Base-by-base conservation (phyloP, 1,140 invertebrate species). In the Cotesia typhae region DNA sequence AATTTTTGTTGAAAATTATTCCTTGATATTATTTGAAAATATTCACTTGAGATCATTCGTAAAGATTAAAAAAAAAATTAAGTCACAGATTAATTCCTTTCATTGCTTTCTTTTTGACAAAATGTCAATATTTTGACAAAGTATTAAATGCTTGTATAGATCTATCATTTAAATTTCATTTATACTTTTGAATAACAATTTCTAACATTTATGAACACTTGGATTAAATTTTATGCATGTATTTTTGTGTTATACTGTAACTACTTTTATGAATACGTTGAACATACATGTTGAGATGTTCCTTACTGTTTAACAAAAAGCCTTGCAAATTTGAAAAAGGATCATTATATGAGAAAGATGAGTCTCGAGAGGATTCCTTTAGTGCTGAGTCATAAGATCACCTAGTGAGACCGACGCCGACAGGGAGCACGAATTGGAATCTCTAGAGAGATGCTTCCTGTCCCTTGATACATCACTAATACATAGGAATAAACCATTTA, bases 351-450 rank as follows among this genome's bases (percentile, higher is more conserved):
- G 79, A 75, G 75, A 78, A 80, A 77, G 78, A 83, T 76, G 77
- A 78, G 81, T 79, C 82, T 78, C 82, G 28, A 53, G 81, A 80
- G 83, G 78, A 78, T 74, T 75, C 65, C 80, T 77, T 38, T 47
- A 71, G 74, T 82, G 83, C 83, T 83, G 83, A 84, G 78, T 84
- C 82, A 84, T 77, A 77, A 72, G 78, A 67, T 77, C 77, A 76
- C 77, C 76, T 76, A 77, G 55, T 38, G 38, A 37, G 41, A 52
- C 52, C 38, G 57, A 77, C 76, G 76, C 78, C 41, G 47, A 51
- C 7, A 53, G 52, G 66, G 51, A 67, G 51, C 76, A 77, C 73
- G 73, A 75, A 78, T 72, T 65, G 77, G 73, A 71, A 75, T 67
- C 78, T 77, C 77, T 66, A 36, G 78, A 72, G 81, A 47, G 41